phyloP scores from a whole-genome alignment of 2,797 vertebrate species.

The Eidolon dupreanum region DNA sequence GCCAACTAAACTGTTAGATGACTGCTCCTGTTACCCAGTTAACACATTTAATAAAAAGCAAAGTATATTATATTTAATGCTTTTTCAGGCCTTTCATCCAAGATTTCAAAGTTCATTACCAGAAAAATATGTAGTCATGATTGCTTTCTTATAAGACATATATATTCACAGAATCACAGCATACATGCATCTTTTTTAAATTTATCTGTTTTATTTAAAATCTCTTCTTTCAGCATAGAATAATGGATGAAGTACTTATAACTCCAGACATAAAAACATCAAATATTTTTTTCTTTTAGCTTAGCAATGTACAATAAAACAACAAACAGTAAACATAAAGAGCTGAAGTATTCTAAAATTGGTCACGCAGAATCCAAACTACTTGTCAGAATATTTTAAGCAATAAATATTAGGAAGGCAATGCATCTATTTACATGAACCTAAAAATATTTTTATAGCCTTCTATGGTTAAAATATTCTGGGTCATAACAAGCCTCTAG shows the following conservation, averaged over 20 bases:
- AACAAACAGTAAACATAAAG: constrained; percentile 1
- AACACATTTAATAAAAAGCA: constrained; percentile 1
- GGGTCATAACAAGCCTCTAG: neutral
- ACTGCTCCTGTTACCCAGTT: neutral
- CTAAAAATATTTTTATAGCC: constrained; percentile 44
- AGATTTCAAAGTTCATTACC: neutral
- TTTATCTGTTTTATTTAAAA: constrained; percentile 58
- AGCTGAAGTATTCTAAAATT: constrained; percentile 46
- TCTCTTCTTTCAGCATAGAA: constrained; percentile 13
- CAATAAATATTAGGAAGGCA: constrained; percentile 37
- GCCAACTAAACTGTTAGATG: neutral
- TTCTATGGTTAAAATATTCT: constrained; percentile 49
- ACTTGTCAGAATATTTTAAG: constrained; percentile 51
- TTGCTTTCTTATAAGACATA: neutral
- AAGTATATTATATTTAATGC: neutral
- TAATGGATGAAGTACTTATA: constrained; percentile 24
- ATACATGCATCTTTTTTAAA: neutral
- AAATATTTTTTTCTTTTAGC: constrained; percentile 54
- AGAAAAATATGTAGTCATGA: neutral
- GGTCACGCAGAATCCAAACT: constrained; percentile 30
- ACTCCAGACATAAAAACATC: constrained; percentile 53
- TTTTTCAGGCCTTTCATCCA: neutral
- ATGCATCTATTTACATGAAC: constrained; percentile 54
- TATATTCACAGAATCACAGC: neutral
- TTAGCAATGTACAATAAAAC: constrained; percentile 14